These are phyloP conservation scores for Stenodema calcarata DNA, from an alignment of 2,888 invertebrate species.

Conservation along the genomic window DNA sequence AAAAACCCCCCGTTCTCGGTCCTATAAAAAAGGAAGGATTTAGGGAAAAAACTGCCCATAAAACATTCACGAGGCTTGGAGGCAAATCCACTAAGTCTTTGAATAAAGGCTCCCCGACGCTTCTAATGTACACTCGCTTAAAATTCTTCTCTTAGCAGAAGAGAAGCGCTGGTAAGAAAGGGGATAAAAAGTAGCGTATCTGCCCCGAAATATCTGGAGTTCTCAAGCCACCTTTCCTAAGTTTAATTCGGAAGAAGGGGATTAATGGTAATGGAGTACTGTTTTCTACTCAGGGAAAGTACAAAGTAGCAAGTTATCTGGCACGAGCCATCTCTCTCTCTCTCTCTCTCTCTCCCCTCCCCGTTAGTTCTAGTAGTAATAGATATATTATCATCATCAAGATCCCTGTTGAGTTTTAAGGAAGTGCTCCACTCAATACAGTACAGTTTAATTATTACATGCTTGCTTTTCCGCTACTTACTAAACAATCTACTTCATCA, in stretches of 20 bases:
- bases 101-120: slow-evolving; percentile 29
- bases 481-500: no score
- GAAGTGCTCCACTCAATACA: no score
- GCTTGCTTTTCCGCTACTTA: no score
- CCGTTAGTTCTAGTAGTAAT: not conserved
- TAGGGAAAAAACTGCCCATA: slow-evolving; percentile 37
- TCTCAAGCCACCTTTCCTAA: not conserved
- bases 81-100: slow-evolving; percentile 42
- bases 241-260: not conserved
- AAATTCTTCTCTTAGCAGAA: slow-evolving; percentile 9
- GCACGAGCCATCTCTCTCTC: not conserved
- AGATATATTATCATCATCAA: no score
- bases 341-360: not conserved
- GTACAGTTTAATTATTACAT: no score
- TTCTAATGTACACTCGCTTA: slow-evolving; percentile 33
- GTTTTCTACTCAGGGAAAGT: not conserved
- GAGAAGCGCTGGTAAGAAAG: not conserved
- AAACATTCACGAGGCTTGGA: slow-evolving; percentile 38
- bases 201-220: not conserved
- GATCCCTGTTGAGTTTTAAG: no score
- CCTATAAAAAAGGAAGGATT: slow-evolving; percentile 39
- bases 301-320: not conserved
- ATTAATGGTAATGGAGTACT: slow-evolving; percentile 12
- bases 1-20: not conserved
- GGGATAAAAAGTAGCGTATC: slow-evolving; percentile 8